Percentiles rank a stretch among this genome's conserved stretches.
These are phyloP conservation scores for Hypanus sabinus DNA, from an alignment of 2,113 vertebrate genomes.

Conservation along the genomic window DNA sequence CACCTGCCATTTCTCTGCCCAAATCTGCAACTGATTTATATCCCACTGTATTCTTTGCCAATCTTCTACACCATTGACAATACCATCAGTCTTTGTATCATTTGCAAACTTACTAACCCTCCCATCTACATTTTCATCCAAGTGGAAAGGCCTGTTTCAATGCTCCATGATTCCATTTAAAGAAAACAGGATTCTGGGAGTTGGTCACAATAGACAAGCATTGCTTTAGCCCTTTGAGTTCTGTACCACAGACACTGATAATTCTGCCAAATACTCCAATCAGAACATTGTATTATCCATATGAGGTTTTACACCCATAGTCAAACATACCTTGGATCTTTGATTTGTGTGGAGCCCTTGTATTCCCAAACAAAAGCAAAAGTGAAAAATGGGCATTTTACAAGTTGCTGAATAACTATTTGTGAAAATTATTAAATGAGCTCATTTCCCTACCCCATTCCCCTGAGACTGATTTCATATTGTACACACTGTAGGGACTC, in stretches of 20 bases:
- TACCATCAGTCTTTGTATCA: no score
- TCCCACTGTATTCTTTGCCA: no score
- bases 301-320: not conserved
- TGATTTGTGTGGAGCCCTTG: no score
- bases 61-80: no score
- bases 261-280: conserved; percentile 7
- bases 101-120: no score
- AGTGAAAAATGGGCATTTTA: not conserved
- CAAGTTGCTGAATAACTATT: not conserved
- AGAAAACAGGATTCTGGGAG: not conserved
- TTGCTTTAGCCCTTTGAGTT: not conserved
- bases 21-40: no score
- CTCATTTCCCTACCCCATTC: not conserved
- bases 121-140: no score
- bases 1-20: no score
- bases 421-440: not conserved
- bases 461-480: conserved; percentile 30
- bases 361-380: not conserved
- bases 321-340: not conserved
- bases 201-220: not conserved
- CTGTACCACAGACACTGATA: not conserved
- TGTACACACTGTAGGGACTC: not conserved
- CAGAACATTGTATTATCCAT: not conserved
- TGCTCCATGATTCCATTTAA: not conserved
- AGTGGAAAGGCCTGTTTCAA: no score